These are phyloP conservation scores for Delphinapterus leucas DNA, from an alignment of 2,113 vertebrate species.

Conservation along the genomic window DNA sequence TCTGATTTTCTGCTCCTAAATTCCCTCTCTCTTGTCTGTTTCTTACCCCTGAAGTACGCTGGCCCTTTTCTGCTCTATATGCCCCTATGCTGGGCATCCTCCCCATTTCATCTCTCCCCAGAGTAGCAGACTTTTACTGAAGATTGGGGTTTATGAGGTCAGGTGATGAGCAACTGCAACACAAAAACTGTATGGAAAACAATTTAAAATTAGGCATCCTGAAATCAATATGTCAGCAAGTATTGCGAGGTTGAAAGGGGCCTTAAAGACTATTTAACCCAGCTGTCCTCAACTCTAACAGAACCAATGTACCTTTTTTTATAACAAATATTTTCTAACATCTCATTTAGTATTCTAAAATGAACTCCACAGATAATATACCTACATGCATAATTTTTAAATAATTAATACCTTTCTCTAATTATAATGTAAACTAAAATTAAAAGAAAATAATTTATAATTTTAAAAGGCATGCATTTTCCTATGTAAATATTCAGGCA, in stretches of 20 bases:
- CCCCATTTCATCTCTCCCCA: background rate
- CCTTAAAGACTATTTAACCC: background rate
- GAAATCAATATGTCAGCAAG: background rate
- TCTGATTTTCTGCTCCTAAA: background rate
- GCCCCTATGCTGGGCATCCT: background rate
- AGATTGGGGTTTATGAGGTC: background rate
- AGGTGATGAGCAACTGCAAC: background rate
- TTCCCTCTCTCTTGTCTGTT: background rate
- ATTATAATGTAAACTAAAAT: background rate
- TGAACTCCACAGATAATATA: background rate
- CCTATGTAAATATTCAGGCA: background rate
- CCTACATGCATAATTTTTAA: background rate
- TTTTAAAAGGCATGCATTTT: background rate
- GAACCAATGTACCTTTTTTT: background rate
- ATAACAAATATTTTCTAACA: background rate
- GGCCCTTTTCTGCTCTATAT: background rate
- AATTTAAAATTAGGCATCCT: background rate
- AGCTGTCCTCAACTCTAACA: background rate
- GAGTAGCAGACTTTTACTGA: background rate
- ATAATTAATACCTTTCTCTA: background rate
- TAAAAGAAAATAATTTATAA: background rate
- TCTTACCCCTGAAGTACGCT: background rate
- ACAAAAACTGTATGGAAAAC: background rate
- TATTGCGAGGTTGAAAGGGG: background rate
- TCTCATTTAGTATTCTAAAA: background rate